phyloP scores from a whole-genome alignment of 2,113 vertebrate genomes.

The Scophthalmus maximus region DNA sequence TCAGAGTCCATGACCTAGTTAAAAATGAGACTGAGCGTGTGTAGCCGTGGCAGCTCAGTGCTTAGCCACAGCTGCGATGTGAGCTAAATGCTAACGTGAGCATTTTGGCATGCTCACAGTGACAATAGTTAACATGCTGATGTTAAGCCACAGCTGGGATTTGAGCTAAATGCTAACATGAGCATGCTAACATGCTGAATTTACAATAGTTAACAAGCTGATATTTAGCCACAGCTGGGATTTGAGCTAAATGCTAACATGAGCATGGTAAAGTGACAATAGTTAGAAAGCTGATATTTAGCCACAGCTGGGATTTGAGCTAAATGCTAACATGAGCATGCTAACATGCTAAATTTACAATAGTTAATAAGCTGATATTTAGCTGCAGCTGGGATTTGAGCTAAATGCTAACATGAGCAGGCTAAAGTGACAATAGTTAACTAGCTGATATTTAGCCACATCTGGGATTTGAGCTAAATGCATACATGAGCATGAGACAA shows the following conservation, averaged over 20 bases:
- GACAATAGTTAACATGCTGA: too few relatives aligned
- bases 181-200: background rate
- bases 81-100: background rate
- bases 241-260: background rate
- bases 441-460: too few relatives aligned
- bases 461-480: too few relatives aligned
- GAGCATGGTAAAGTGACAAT: background rate
- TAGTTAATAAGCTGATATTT: too few relatives aligned
- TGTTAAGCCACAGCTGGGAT: too few relatives aligned
- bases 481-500: too few relatives aligned
- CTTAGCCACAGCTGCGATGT: background rate
- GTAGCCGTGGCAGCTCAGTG: background rate
- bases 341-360: too few relatives aligned
- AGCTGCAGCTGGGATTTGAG: too few relatives aligned
- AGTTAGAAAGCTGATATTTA: background rate
- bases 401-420: too few relatives aligned
- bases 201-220: too few relatives aligned
- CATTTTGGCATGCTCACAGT: background rate
- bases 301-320: background rate
- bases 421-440: too few relatives aligned
- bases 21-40: background rate
- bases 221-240: too few relatives aligned
- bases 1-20: constrained; percentile 3
- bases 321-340: background rate
- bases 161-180: background rate